A percentile compares a stretch with the other conserved stretches of the same genome.
phyloP scores from a whole-genome alignment of 1,140 invertebrate species.

The Popillia japonica region DNA sequence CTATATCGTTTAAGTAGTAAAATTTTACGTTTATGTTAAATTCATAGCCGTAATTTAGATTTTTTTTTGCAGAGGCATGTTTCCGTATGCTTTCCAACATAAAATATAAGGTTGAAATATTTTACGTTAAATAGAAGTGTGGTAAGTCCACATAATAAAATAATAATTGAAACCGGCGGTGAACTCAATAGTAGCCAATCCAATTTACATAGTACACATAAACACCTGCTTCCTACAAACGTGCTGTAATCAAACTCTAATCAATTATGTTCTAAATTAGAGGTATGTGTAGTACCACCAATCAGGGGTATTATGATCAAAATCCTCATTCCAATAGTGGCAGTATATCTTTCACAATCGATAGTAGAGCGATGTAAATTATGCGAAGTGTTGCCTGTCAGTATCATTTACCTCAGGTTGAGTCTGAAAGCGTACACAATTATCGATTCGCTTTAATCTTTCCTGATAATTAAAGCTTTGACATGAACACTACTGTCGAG shows the following conservation, averaged over 20 bases:
- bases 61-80: background rate
- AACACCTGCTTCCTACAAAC: background rate
- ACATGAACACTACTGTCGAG: background rate
- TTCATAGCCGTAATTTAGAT: background rate
- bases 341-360: background rate
- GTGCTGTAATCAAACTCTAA: background rate
- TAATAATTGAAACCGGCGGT: background rate
- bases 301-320: background rate
- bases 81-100: background rate
- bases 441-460: background rate
- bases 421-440: background rate
- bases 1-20: background rate
- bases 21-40: slow-evolving; percentile 13
- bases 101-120: background rate
- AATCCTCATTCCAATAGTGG: background rate
- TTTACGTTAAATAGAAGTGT: background rate
- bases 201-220: background rate
- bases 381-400: background rate
- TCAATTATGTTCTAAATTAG: background rate
- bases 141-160: background rate
- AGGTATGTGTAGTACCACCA: background rate
- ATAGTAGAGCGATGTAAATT: background rate
- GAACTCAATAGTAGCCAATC: background rate
- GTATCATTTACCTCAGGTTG: background rate
- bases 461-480: background rate